Percentiles rank a stretch among this genome's conserved stretches.
Conservation (phyloP, 2,888 invertebrate genomes). For the Agrilus cyanescens region DNA sequence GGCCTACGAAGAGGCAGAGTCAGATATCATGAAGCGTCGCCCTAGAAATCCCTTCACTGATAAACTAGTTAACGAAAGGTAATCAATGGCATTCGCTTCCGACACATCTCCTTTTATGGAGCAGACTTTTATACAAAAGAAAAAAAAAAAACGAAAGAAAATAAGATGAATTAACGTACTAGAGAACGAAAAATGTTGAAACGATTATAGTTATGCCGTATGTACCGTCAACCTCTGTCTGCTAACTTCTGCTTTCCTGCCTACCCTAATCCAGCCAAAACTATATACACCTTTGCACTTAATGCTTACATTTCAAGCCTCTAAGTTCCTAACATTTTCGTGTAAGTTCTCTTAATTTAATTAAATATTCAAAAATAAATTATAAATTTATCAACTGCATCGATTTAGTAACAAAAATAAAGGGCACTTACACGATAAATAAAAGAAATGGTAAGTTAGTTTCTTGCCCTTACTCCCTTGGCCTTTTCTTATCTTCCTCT, state of each 20-base stretch:
- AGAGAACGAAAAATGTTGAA: too few species aligned
- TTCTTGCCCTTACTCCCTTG: too few species aligned
- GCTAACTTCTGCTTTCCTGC: slow-evolving; percentile 26
- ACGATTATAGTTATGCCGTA: too few species aligned
- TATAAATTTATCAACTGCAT: too few species aligned
- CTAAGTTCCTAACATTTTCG: slow-evolving; percentile 24
- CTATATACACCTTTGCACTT: neutral
- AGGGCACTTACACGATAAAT: too few species aligned
- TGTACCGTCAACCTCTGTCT: slow-evolving; percentile 15
- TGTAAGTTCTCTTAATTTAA: slow-evolving; percentile 24
- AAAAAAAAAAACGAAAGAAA: neutral
- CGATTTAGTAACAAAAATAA: too few species aligned
- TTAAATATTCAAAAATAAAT: too few species aligned
- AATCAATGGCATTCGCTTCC: slow-evolving; percentile 35
- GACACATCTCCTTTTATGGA: slow-evolving; percentile 23
- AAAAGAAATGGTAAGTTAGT: too few species aligned
- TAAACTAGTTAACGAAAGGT: slow-evolving; percentile 98
- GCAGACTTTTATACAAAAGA: slow-evolving; percentile 10
- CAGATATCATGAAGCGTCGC: slow-evolving; percentile 97
- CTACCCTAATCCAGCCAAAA: slow-evolving; percentile 2
- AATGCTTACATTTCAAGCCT: neutral
- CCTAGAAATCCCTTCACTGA: slow-evolving; percentile 95
- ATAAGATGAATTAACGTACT: too few species aligned
- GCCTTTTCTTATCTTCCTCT: too few species aligned
- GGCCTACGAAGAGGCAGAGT: slow-evolving; percentile 97